Evolutionary conservation across 2,113 vertebrate species (phyloP).

Genomic region (Carassius gibelio): DNA sequence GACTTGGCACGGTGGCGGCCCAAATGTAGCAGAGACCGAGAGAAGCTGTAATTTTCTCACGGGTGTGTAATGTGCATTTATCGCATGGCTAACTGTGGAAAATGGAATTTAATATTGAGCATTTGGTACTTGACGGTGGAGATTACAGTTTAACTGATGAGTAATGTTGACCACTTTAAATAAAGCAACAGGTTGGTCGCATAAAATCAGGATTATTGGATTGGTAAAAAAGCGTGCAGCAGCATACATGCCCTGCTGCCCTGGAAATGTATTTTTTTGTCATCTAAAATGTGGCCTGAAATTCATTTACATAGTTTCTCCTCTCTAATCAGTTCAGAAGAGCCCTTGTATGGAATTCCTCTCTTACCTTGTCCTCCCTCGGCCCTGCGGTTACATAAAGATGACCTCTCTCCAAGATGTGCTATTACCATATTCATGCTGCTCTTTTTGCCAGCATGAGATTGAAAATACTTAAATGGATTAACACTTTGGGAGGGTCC

Average conservation of each 20-base stretch:
- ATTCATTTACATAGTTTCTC: constrained; percentile 56
- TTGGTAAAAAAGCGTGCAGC: neutral
- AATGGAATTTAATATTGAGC: constrained; percentile 17
- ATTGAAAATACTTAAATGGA: constrained; percentile 62
- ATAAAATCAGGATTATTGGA: neutral
- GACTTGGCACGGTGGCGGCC: neutral
- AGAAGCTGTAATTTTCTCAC: constrained; percentile 22
- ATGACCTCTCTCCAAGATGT: constrained; percentile 68
- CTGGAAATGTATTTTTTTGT: constrained; percentile 49
- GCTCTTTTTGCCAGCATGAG: constrained; percentile 57
- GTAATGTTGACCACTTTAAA: constrained; percentile 9
- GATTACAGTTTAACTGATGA: neutral
- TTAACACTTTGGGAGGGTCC: constrained; percentile 59
- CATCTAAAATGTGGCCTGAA: constrained; percentile 63
- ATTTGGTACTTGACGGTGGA: neutral
- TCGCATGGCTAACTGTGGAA: constrained; percentile 1
- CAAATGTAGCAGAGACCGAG: neutral
- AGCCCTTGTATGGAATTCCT: neutral
- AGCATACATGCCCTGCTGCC: neutral
- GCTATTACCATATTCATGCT: constrained; percentile 74
- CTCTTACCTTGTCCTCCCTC: neutral
- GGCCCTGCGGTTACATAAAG: constrained; percentile 57
- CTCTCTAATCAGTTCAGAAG: constrained; percentile 43
- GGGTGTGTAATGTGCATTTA: constrained; percentile 12
- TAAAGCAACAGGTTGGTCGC: constrained; percentile 6